Conservation (phyloP, 2,888 invertebrate species). For the Tinea pellionella region DNA sequence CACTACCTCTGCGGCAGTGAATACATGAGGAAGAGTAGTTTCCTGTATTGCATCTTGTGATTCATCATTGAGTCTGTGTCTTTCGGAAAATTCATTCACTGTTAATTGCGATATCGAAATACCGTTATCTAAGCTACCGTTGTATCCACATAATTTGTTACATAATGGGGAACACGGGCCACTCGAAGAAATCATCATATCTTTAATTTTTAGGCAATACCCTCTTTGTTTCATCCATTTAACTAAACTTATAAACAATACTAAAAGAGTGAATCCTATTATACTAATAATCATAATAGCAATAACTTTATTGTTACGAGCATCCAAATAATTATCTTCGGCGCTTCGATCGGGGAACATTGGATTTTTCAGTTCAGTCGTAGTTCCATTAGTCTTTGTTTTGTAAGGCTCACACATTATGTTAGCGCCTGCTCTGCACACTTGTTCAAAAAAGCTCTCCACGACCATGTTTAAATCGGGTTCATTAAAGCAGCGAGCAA, state of each 20-base stretch:
- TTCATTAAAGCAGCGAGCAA: constrained; percentile 74
- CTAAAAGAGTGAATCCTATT: constrained; percentile 60
- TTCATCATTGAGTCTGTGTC: constrained; percentile 69
- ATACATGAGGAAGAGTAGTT: constrained; percentile 33
- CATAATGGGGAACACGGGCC: constrained; percentile 44
- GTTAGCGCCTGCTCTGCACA: constrained; percentile 62
- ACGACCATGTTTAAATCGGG: constrained; percentile 73
- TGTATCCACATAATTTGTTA: constrained; percentile 50
- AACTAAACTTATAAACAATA: constrained; percentile 64
- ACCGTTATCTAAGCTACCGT: constrained; percentile 66
- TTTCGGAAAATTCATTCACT: constrained; percentile 73
- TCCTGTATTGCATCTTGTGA: constrained; percentile 36
- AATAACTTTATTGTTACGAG: constrained; percentile 49
- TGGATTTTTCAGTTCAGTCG: constrained; percentile 51
- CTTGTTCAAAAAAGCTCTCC: constrained; percentile 70
- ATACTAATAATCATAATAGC: constrained; percentile 66
- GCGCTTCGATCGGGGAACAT: constrained; percentile 52
- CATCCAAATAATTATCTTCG: constrained; percentile 28
- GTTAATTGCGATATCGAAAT: constrained; percentile 71
- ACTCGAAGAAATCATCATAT: constrained; percentile 46
- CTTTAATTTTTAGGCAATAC: constrained; percentile 55
- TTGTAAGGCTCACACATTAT: constrained; percentile 71
- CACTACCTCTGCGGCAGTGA: constrained; percentile 30
- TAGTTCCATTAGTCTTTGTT: constrained; percentile 34
- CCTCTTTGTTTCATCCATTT: constrained; percentile 71